A percentile compares a stretch with the other conserved stretches of the same genome.
These are phyloP conservation scores for Morpho achilles DNA, from an alignment of 2,888 invertebrate genomes.

Conservation along the genomic window DNA sequence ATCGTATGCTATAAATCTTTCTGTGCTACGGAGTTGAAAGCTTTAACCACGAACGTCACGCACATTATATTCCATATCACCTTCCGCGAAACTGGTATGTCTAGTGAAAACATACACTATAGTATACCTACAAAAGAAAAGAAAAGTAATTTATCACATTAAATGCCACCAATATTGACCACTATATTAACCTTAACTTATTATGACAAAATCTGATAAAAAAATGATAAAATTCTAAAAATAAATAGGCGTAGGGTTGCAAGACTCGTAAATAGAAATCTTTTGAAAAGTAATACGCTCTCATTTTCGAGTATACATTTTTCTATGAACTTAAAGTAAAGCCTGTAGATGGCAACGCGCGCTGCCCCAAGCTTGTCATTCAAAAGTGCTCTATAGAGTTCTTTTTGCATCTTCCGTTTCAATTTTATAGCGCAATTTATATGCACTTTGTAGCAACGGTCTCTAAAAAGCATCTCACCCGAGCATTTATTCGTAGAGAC, in stretches of 20 bases:
- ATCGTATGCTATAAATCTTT: no score
- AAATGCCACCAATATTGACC: no score
- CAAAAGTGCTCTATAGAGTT: constrained; percentile 52
- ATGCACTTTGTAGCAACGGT: constrained; percentile 72
- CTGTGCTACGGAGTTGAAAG: no score
- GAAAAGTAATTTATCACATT: no score
- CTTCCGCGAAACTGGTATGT: no score
- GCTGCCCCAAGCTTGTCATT: constrained; percentile 58
- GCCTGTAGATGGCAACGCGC: constrained; percentile 50
- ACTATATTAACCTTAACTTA: no score
- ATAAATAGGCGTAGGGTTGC: background rate
- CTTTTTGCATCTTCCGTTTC: constrained; percentile 54
- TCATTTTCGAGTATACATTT: constrained; percentile 29
- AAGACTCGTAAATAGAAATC: constrained; percentile 20
- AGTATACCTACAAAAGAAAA: no score
- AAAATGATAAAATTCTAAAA: no score
- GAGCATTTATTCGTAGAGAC: constrained; percentile 63
- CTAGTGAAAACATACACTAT: no score
- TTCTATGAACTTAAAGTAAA: constrained; percentile 41
- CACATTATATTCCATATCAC: no score
- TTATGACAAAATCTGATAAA: no score
- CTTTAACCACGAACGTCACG: no score
- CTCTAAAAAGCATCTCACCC: constrained; percentile 62
- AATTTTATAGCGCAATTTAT: constrained; percentile 73
- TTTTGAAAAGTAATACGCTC: constrained; percentile 29